Evolutionary conservation across 2,888 invertebrate species (phyloP), one percentile per base, ranked within the genome.

Genomic region (Formica aserva): DNA sequence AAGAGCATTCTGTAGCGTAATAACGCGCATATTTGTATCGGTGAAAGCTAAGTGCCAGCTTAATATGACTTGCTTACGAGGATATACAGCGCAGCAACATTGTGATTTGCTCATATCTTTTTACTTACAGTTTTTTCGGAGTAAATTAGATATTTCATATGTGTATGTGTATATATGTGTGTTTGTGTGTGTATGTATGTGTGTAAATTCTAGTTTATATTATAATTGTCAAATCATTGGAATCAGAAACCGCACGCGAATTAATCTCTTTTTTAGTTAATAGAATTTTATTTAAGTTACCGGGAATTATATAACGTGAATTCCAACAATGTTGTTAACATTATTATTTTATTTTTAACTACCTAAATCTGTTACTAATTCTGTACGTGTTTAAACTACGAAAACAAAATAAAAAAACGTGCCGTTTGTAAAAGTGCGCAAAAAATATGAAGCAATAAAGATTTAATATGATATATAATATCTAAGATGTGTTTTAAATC

Each of bases 401-500:
- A 45, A 41, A 13, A 6, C 2, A 45, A 74, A 45, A 0, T n/a
- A 15, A 22, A 15, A 29, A 57, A 41, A 6, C 8, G 38, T 41
- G 15, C 3, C 11, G 15, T 32, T 32, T 75, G 48, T 65, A 76
- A 76, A 32, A 11, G 18, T 55, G 38, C 13, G 11, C 3, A 62
- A 38, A 52, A 35, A 38, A n/a, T 74, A 32, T n/a, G 3, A 22
- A 45, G 13, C 9, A 75, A 45, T 62, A 62, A 74, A 62, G 11
- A n/a, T 62, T 62, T 35, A 65, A 63, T 75, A 15, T 74, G 15
- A 62, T 26, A 29, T 62, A 29, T 8, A 45, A 48, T 55, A 22
- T 9, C 6, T 75, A 15, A 45, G 11, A 75, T 35, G 13, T 38
- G 1, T 35, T 35, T 63, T 22, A 75, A 62, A 35, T 63, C 22